Percentiles rank a stretch among this genome's conserved stretches.
phyloP scores from a whole-genome alignment of 2,113 vertebrate species.

The Oreochromis aureus region DNA sequence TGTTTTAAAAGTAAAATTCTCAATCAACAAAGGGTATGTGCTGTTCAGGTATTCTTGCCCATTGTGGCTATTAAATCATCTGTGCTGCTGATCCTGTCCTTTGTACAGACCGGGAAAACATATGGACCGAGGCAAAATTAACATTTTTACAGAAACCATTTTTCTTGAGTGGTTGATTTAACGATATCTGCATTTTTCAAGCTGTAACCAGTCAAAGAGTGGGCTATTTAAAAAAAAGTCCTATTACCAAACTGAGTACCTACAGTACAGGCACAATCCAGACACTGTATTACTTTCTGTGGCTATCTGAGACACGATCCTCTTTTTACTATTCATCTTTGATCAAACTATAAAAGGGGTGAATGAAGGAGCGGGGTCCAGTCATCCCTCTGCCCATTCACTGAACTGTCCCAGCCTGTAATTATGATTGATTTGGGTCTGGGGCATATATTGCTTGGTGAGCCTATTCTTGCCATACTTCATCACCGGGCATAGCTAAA shows the following conservation, averaged over 20 bases:
- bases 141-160: not conserved
- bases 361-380: constrained; percentile 20
- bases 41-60: not conserved
- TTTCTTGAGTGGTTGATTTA: not conserved
- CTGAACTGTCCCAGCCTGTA: constrained; percentile 33
- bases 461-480: constrained; percentile 93
- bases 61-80: not conserved
- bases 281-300: not conserved
- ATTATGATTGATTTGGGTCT: constrained; percentile 70
- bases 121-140: not conserved
- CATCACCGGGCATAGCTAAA: constrained; percentile 90
- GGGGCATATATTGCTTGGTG: constrained; percentile 85
- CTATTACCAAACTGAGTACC: not conserved
- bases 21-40: not conserved
- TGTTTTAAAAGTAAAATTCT: not conserved
- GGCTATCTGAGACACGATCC: not conserved
- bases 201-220: not conserved
- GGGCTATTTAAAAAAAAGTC: not conserved
- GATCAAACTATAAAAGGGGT: constrained; percentile 60
- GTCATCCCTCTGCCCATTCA: constrained; percentile 26
- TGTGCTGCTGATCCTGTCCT: not conserved
- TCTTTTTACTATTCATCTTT: constrained; percentile 50
- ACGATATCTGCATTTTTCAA: not conserved
- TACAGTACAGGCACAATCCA: not conserved
- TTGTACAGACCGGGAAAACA: not conserved